These are phyloP conservation scores for Apteryx mantelli DNA, from an alignment of 2,113 vertebrate species.

Conservation along the genomic window DNA sequence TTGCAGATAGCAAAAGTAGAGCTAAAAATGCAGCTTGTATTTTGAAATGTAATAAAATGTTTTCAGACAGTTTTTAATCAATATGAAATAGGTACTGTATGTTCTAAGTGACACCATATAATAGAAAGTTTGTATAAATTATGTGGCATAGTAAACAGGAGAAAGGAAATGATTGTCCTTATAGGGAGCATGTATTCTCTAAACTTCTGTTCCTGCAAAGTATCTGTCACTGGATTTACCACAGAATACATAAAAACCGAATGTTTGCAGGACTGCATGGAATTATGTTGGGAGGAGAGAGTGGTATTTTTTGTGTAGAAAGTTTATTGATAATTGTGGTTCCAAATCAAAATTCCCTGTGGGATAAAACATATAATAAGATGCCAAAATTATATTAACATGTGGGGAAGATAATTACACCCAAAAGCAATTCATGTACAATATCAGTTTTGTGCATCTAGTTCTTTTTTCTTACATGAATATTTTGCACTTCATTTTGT, in stretches of 20 bases:
- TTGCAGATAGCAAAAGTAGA: slow-evolving; percentile 33
- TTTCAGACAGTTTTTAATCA: slow-evolving; percentile 45
- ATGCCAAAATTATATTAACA: slow-evolving; percentile 35
- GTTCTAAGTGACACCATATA: not conserved
- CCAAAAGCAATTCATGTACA: slow-evolving; percentile 26
- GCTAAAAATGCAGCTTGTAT: slow-evolving; percentile 8
- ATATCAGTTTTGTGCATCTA: not conserved
- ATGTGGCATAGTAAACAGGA: not conserved
- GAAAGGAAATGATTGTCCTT: slow-evolving; percentile 2
- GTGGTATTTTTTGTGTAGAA: not conserved
- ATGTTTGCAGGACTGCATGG: not conserved
- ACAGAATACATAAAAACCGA: not conserved
- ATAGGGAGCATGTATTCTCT: not conserved
- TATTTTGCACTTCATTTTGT: slow-evolving; percentile 44
- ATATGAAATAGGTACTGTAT: not conserved
- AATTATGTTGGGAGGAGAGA: not conserved
- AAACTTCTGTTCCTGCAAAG: not conserved
- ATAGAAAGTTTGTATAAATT: slow-evolving; percentile 4
- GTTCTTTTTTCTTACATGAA: not conserved
- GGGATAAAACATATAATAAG: slow-evolving; percentile 43
- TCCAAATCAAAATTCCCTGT: slow-evolving; percentile 42
- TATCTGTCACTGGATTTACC: not conserved
- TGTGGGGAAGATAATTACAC: slow-evolving; percentile 52
- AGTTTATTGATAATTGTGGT: slow-evolving; percentile 17
- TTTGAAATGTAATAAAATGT: slow-evolving; percentile 19